A percentile compares a stretch with the other conserved stretches of the same genome.
Conservation (phyloP, 2,113 vertebrate genomes). For the Rhombomys opimus region DNA sequence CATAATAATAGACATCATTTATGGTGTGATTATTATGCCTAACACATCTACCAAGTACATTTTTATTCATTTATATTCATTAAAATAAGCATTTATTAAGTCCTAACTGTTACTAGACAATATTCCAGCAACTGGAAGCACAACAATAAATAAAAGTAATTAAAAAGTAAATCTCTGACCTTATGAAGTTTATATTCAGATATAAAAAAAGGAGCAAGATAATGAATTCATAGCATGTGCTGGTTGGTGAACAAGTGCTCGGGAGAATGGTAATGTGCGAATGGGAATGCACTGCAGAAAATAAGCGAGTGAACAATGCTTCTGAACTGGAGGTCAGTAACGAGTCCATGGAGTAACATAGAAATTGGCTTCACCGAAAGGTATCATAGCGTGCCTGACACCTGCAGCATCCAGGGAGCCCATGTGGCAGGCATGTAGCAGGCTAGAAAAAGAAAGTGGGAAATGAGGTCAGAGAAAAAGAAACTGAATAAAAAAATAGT, state of each 20-base stretch:
- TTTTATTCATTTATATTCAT: slow-evolving; percentile 41
- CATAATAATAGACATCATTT: background rate
- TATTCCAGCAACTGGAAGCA: background rate
- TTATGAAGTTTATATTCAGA: background rate
- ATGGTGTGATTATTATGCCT: background rate
- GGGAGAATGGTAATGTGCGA: background rate
- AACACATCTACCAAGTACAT: background rate
- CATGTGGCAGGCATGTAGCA: background rate
- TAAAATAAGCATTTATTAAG: background rate
- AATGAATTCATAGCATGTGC: background rate
- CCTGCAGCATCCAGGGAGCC: background rate
- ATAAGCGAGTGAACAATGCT: accelerated
- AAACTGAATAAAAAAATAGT: accelerated
- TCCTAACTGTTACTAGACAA: background rate
- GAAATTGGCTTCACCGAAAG: background rate
- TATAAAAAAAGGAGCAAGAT: background rate
- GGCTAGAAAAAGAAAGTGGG: accelerated
- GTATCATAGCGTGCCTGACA: background rate
- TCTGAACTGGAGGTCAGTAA: background rate
- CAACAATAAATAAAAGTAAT: background rate
- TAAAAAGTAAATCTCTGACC: background rate
- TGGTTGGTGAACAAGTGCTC: background rate
- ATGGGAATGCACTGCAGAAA: accelerated
- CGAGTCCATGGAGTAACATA: background rate
- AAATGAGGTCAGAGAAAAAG: background rate